These are phyloP conservation scores for Pseudochirops corinnae DNA, from an alignment of 2,797 vertebrate genomes.

Conservation along the genomic window DNA sequence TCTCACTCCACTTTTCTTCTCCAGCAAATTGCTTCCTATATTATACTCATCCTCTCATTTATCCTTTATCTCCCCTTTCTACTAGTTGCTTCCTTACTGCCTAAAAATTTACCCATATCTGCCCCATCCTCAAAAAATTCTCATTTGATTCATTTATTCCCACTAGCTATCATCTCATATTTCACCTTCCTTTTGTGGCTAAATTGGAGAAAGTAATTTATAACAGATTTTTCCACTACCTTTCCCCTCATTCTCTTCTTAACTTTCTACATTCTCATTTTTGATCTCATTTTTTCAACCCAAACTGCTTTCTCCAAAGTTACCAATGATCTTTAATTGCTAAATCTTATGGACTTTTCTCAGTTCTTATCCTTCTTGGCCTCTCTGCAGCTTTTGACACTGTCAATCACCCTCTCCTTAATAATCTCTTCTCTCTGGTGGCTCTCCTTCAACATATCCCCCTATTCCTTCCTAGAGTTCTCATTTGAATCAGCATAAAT, in stretches of 20 bases:
- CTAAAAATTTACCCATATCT: neutral
- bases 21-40: neutral
- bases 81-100: neutral
- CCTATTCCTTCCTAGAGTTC: neutral
- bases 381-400: neutral
- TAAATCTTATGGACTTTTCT: neutral
- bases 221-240: neutral
- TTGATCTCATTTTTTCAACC: neutral
- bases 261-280: neutral
- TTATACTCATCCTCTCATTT: neutral
- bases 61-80: neutral
- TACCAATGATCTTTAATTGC: neutral
- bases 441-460: too few relatives aligned
- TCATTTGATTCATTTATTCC: neutral
- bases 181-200: neutral
- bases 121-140: neutral
- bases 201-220: neutral
- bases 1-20: neutral
- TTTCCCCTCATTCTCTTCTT: neutral
- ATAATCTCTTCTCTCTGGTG: neutral
- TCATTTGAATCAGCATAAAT: neutral
- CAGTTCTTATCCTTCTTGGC: neutral
- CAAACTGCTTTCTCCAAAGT: neutral
- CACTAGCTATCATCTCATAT: neutral
- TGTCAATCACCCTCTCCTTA: neutral